A percentile compares a stretch with the other conserved stretches of the same genome.
These are phyloP conservation scores for Drosophila busckii DNA, from an alignment of 1,140 invertebrate species.

Conservation along the genomic window DNA sequence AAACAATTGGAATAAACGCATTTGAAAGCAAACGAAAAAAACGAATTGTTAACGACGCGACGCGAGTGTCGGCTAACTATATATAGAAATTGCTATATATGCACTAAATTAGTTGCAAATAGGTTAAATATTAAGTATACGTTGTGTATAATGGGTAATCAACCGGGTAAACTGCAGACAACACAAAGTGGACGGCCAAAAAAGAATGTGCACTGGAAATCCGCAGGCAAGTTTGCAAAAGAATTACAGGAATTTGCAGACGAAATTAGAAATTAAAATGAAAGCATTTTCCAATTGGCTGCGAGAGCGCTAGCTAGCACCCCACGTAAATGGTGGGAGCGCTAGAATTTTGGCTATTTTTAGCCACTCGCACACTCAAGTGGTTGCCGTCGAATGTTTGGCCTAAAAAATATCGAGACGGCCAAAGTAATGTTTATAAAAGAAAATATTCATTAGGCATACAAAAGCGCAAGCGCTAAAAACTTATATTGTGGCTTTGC, in stretches of 20 bases:
- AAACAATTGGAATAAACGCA: conserved; percentile 7
- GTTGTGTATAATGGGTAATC: conserved; percentile 78
- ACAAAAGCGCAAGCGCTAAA: conserved; percentile 11
- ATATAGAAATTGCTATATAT: conserved; percentile 72
- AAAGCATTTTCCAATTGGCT: conserved; percentile 25
- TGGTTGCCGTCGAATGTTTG: conserved; percentile 68
- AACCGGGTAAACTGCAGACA: conserved; percentile 71
- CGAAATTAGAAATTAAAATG: conserved; percentile 30
- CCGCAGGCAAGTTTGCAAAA: conserved; percentile 82
- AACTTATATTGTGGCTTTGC: not conserved
- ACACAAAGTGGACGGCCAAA: conserved; percentile 80
- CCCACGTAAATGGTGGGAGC: conserved; percentile 60
- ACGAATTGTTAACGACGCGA: conserved; percentile 41
- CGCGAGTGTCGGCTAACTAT: conserved; percentile 50
- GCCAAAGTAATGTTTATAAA: conserved; percentile 62
- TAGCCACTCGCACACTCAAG: conserved; percentile 72
- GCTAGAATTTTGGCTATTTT: conserved; percentile 69
- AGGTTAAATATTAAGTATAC: conserved; percentile 61
- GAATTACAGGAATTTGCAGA: not conserved
- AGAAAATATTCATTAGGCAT: not conserved
- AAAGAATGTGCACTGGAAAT: conserved; percentile 86
- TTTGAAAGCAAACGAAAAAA: conserved; percentile 24
- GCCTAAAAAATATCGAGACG: conserved; percentile 54
- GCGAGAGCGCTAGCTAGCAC: conserved; percentile 27
- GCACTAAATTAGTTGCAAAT: conserved; percentile 64